Evolutionary conservation across 2,888 invertebrate genomes (phyloP).

Genomic region (Choreutis nemorana): DNA sequence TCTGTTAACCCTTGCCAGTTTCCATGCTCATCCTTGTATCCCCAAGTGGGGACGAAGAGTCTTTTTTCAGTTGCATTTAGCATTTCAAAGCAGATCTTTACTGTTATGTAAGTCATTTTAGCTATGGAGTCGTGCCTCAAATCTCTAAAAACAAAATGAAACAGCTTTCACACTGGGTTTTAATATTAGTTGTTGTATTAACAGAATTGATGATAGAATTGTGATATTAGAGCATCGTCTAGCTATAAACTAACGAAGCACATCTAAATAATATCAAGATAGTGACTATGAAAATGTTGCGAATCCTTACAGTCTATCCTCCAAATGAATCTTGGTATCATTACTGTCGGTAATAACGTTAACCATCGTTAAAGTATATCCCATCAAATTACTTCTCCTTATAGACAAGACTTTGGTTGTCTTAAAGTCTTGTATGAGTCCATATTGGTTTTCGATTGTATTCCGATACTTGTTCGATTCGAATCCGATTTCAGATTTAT

Average conservation of each 20-base stretch:
- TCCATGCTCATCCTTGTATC: conserved; percentile 33
- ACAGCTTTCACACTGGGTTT: neutral
- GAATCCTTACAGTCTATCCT: conserved; percentile 32
- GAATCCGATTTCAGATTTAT: too few species aligned
- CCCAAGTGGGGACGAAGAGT: conserved; percentile 36
- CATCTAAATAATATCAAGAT: too few species aligned
- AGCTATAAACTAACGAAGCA: neutral
- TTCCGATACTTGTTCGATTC: too few species aligned
- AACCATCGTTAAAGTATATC: conserved; percentile 36
- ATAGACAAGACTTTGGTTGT: conserved; percentile 26
- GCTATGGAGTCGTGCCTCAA: conserved; percentile 28
- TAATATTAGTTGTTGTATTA: neutral
- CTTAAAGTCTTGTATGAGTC: conserved; percentile 32
- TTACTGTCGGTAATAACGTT: conserved; percentile 46
- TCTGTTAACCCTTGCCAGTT: conserved; percentile 43
- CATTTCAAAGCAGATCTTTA: conserved; percentile 30
- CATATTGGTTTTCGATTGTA: conserved; percentile 21
- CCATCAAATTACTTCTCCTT: conserved; percentile 33
- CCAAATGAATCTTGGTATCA: conserved; percentile 28
- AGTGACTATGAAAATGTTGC: conserved; percentile 1
- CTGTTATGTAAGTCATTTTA: conserved; percentile 35
- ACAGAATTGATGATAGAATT: too few species aligned
- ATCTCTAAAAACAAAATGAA: conserved; percentile 19
- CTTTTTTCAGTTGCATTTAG: conserved; percentile 37
- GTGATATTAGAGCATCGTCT: neutral